Conservation (phyloP, 2,888 invertebrate genomes). For the Acanthosepion pharaonis region DNA sequence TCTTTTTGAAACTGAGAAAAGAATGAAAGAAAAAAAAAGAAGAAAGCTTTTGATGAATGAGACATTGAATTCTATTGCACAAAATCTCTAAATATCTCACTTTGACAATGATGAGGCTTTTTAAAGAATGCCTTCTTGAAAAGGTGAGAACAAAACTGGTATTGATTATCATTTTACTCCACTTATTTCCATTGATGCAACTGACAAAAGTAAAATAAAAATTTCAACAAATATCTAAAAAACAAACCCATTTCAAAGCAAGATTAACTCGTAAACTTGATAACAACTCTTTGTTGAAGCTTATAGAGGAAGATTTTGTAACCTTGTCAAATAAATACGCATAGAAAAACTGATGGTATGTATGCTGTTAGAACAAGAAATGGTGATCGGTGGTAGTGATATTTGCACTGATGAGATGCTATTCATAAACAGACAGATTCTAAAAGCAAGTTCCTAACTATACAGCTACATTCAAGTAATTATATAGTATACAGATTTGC, state of each 20-base stretch:
- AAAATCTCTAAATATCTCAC: conserved; percentile 33
- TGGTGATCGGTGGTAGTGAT: not conserved
- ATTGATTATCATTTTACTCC: conserved; percentile 8
- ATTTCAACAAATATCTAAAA: not conserved
- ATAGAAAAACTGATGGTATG: not conserved
- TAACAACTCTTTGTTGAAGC: not conserved
- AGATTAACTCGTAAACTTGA: not conserved
- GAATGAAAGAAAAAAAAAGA: not conserved
- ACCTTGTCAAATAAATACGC: not conserved
- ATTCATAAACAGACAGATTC: not conserved
- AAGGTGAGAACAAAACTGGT: not conserved
- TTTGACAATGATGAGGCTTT: not conserved
- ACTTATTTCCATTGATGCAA: not conserved
- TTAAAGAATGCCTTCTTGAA: not conserved
- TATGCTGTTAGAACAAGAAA: not conserved
- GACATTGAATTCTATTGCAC: not conserved
- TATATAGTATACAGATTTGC: too few relatives aligned
- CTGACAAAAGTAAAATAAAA: not conserved
- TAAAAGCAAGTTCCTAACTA: too few relatives aligned
- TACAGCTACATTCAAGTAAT: not conserved
- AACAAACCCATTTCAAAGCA: not conserved
- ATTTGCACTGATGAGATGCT: not conserved
- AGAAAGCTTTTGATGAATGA: conserved; percentile 1
- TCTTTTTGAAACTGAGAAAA: not conserved
- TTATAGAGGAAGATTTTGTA: not conserved